A percentile compares a stretch with the other conserved stretches of the same genome.
phyloP scores from a whole-genome alignment of 2,888 invertebrate species.

The Carabus problematicus region DNA sequence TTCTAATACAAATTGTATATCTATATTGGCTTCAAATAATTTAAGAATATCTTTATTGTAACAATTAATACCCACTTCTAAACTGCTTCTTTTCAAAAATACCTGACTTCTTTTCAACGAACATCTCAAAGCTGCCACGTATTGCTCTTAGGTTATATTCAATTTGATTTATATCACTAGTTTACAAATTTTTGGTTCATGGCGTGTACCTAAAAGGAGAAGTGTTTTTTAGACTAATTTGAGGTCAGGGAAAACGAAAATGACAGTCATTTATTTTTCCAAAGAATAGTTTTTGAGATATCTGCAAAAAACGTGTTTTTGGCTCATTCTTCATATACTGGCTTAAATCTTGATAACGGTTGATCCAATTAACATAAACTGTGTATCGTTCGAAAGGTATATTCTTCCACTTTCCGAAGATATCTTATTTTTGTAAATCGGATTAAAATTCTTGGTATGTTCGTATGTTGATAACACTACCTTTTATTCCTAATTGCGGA shows the following conservation, averaged over 20 bases:
- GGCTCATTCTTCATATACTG: no score
- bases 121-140: conserved; percentile 34
- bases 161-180: conserved; percentile 21
- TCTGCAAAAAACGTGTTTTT: no score
- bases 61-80: conserved; percentile 45
- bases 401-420: no score
- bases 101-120: conserved; percentile 42
- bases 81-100: conserved; percentile 45
- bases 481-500: conserved; percentile 50
- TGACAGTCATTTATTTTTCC: no score
- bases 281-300: no score
- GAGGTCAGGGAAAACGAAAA: conserved; percentile 21
- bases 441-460: conserved; percentile 48
- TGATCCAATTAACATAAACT: no score
- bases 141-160: conserved; percentile 36
- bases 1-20: conserved; percentile 46
- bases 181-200: conserved; percentile 41
- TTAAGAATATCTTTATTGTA: conserved; percentile 47
- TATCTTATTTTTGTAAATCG: conserved; percentile 44
- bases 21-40: conserved; percentile 48
- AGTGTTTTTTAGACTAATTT: no score
- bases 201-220: no score
- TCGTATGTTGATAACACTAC: conserved; percentile 51
- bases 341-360: no score
- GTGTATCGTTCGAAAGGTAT: no score